These are phyloP conservation scores for Podilymbus podiceps DNA, from an alignment of 2,113 vertebrate species.

Conservation along the genomic window DNA sequence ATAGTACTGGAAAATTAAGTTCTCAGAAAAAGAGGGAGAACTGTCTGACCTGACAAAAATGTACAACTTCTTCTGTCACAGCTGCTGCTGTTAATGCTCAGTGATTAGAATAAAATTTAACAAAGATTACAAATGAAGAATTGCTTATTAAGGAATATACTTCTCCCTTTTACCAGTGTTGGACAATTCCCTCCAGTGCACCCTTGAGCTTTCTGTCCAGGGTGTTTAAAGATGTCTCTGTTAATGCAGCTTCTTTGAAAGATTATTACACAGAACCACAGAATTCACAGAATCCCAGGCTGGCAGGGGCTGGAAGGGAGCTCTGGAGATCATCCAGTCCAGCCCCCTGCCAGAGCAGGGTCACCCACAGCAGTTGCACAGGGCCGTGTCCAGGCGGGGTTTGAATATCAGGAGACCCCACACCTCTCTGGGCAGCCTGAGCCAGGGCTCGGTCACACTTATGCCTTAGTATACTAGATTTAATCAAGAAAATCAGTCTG, in stretches of 20 bases:
- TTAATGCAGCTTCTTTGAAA: neutral
- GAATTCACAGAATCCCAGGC: too few species aligned
- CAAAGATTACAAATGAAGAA: neutral
- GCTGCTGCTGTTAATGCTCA: neutral
- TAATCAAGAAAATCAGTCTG: neutral
- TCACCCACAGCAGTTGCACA: too few species aligned
- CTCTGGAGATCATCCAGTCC: too few species aligned
- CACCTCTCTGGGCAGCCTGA: too few species aligned
- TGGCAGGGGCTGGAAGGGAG: too few species aligned
- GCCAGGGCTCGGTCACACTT: too few species aligned
- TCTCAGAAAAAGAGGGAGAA: slow-evolving; percentile 16
- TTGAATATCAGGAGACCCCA: too few species aligned
- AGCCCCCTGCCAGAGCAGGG: too few species aligned
- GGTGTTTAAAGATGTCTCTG: neutral
- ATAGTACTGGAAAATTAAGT: neutral
- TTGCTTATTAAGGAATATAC: slow-evolving; percentile 19
- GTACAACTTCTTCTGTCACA: neutral
- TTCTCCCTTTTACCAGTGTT: neutral
- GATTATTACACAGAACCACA: neutral
- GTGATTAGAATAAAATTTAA: neutral
- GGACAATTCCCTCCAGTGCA: neutral
- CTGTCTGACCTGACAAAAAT: neutral
- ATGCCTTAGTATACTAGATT: neutral
- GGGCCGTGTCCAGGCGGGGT: too few species aligned
- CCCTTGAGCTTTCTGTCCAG: neutral